Percentiles rank a stretch among this genome's conserved stretches.
phyloP scores from a whole-genome alignment of 2,113 vertebrate species.

The Coptodon rendalli region DNA sequence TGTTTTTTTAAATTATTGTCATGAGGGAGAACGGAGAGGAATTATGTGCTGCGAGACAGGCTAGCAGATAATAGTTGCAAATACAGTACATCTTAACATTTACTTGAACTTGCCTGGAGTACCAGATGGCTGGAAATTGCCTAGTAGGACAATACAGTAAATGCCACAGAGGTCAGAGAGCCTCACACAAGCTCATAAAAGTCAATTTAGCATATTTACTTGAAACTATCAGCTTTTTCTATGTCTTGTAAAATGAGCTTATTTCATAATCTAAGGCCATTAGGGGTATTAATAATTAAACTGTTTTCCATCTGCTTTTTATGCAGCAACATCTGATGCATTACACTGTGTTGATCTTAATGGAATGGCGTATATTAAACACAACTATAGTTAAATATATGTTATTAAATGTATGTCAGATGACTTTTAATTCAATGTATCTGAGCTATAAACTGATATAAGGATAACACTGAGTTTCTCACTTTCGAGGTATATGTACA shows the following conservation, averaged over 20 bases:
- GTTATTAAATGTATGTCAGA: not conserved
- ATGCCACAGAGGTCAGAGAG: slow-evolving; percentile 37
- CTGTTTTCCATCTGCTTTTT: not conserved
- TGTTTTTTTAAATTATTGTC: not conserved
- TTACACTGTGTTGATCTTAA: not conserved
- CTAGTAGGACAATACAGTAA: slow-evolving; percentile 29
- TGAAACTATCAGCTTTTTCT: not conserved
- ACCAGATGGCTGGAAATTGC: slow-evolving; percentile 31
- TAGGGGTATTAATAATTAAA: not conserved
- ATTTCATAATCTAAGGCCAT: not conserved
- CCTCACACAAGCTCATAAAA: slow-evolving; percentile 1
- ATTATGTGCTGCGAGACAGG: not conserved
- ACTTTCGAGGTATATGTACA: not conserved
- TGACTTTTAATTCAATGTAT: not conserved
- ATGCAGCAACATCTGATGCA: not conserved
- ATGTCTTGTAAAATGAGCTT: not conserved
- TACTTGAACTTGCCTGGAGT: slow-evolving; percentile 18
- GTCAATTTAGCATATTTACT: slow-evolving; percentile 41
- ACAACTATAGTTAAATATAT: not conserved
- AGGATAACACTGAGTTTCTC: not conserved
- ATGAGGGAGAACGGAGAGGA: not conserved
- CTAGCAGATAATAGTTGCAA: slow-evolving; percentile 1
- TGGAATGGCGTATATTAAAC: not conserved
- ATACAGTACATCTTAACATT: slow-evolving; percentile 41
- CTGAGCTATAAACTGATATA: not conserved